These are phyloP conservation scores for Melanotaenia nigrans DNA, from an alignment of 2,797 vertebrate genomes.

Conservation along the genomic window DNA sequence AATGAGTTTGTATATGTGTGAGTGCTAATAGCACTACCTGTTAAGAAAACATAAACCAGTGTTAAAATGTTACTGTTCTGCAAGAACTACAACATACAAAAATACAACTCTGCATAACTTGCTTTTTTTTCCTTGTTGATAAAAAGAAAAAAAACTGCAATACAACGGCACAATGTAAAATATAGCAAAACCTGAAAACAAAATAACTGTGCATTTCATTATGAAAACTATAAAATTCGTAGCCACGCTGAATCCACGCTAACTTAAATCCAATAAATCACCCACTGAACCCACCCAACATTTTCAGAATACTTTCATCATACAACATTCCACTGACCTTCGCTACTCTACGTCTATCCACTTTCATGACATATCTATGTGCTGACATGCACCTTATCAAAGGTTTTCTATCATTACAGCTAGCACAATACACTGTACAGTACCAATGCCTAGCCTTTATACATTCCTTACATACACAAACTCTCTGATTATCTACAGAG, in stretches of 20 bases:
- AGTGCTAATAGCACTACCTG: constrained; percentile 76
- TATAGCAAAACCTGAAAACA: constrained; percentile 54
- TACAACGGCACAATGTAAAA: constrained; percentile 56
- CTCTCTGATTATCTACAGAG: constrained; percentile 49
- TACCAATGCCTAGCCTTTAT: constrained; percentile 69
- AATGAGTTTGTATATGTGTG: constrained; percentile 53
- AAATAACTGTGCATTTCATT: constrained; percentile 67
- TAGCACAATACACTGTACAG: constrained; percentile 66
- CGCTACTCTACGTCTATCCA: constrained; percentile 68
- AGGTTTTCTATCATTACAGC: constrained; percentile 59
- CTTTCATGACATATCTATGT: constrained; percentile 57
- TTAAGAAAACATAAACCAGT: constrained; percentile 73
- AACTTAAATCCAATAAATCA: constrained; percentile 55
- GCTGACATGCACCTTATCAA: constrained; percentile 54
- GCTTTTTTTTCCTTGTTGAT: constrained; percentile 53
- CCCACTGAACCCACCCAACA: constrained; percentile 47
- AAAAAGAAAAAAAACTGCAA: constrained; percentile 47
- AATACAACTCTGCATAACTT: constrained; percentile 75
- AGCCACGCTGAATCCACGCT: constrained; percentile 49
- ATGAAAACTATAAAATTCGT: constrained; percentile 60
- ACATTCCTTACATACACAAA: constrained; percentile 74
- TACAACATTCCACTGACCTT: constrained; percentile 68
- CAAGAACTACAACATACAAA: constrained; percentile 73
- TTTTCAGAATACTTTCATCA: constrained; percentile 55
- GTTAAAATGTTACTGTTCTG: constrained; percentile 78